Percentiles rank a stretch among this genome's conserved stretches.
Evolutionary conservation across 2,888 invertebrate species (phyloP).

Genomic region (Synergus laeviventris): DNA sequence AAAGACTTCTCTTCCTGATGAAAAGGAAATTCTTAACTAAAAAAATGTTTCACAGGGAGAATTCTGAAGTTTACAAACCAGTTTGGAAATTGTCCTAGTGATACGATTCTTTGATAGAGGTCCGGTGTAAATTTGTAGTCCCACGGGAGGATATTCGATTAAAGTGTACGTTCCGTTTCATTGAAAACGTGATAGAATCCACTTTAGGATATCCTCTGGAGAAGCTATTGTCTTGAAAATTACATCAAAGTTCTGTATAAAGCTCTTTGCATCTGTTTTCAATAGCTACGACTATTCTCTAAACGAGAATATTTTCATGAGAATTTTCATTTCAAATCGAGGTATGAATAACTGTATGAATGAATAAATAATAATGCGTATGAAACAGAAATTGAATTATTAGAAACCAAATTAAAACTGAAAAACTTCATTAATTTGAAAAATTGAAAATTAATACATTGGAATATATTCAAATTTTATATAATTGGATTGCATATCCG

Average conservation of each 20-base stretch:
- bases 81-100: background rate
- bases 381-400: background rate
- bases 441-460: no score
- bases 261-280: background rate
- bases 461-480: no score
- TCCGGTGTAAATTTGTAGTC: constrained; percentile 38
- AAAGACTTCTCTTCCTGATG: background rate
- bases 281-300: background rate
- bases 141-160: constrained; percentile 32
- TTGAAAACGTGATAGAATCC: constrained; percentile 35
- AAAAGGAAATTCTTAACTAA: background rate
- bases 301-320: background rate
- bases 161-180: constrained; percentile 21
- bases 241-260: background rate
- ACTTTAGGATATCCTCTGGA: constrained; percentile 5
- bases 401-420: background rate
- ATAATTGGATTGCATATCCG: no score
- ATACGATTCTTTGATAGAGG: constrained; percentile 21
- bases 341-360: background rate
- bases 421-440: background rate
- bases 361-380: background rate
- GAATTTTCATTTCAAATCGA: background rate
- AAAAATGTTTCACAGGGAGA: background rate
- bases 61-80: constrained; percentile 3
- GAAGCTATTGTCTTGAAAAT: constrained; percentile 9